Evolutionary conservation across 1,140 invertebrate species (phyloP).

Genomic region (Helicoverpa armigera): DNA sequence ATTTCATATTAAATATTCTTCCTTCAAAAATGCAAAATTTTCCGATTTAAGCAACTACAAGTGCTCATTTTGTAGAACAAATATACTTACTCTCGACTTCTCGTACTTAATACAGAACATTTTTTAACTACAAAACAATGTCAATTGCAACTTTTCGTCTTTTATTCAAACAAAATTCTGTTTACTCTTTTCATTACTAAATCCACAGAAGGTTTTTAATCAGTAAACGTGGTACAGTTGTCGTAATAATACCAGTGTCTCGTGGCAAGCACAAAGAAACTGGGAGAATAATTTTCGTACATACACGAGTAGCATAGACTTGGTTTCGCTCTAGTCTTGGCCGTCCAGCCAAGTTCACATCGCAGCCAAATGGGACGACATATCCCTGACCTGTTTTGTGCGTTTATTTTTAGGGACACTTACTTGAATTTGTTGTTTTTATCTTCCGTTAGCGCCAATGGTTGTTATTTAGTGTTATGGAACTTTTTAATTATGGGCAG

Average conservation of each 20-base stretch:
- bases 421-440: constrained; percentile 45
- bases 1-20: no score
- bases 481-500: background rate
- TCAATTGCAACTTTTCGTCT: constrained; percentile 17
- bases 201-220: constrained; percentile 54
- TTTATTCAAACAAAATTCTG: constrained; percentile 22
- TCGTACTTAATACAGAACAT: no score
- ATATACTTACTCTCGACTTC: no score
- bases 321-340: constrained; percentile 49
- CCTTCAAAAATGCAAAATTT: no score
- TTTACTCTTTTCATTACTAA: constrained; percentile 29
- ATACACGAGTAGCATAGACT: constrained; percentile 23
- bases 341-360: constrained; percentile 59
- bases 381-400: constrained; percentile 62
- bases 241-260: constrained; percentile 38
- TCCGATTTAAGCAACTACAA: no score
- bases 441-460: constrained; percentile 30
- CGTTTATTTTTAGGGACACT: constrained; percentile 45
- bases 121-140: constrained; percentile 7
- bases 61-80: no score
- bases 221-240: constrained; percentile 44
- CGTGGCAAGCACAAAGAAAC: constrained; percentile 49
- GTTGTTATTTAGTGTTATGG: constrained; percentile 2
- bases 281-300: constrained; percentile 51
- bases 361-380: constrained; percentile 63